A percentile compares a stretch with the other conserved stretches of the same genome.
phyloP scores from a whole-genome alignment of 2,113 vertebrate species.

The Cyanoderma ruficeps region DNA sequence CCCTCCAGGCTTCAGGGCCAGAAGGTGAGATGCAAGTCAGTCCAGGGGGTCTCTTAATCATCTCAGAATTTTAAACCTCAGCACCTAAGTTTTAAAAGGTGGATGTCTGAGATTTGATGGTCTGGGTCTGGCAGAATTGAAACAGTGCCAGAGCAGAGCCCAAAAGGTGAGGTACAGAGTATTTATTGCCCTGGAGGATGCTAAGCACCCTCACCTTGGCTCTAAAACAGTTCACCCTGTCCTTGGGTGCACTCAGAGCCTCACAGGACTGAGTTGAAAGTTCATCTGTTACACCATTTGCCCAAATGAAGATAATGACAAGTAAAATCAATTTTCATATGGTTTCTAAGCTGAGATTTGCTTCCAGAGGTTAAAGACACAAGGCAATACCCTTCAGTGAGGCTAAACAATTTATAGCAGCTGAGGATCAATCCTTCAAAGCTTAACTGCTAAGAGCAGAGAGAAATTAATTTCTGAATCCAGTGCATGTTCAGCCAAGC shows the following conservation, averaged over 20 bases:
- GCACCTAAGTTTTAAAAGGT: background rate
- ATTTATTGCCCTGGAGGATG: background rate
- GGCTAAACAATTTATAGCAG: slow-evolving; percentile 54
- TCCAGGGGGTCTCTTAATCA: background rate
- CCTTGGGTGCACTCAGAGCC: background rate
- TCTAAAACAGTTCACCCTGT: background rate
- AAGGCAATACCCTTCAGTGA: slow-evolving; percentile 14
- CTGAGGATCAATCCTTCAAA: slow-evolving; percentile 32
- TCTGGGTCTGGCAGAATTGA: background rate
- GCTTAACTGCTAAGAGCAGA: slow-evolving; percentile 31
- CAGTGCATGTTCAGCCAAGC: slow-evolving; percentile 39
- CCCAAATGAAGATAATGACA: slow-evolving; percentile 41
- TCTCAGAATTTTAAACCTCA: background rate
- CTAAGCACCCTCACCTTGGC: background rate
- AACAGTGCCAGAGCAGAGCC: background rate
- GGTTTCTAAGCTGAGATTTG: slow-evolving; percentile 38
- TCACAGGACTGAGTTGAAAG: background rate
- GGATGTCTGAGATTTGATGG: background rate
- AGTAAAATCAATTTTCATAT: slow-evolving; percentile 61
- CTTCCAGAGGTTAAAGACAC: slow-evolving; percentile 54
- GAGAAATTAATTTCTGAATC: slow-evolving; percentile 61
- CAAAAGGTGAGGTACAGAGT: background rate
- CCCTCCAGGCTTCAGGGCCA: background rate
- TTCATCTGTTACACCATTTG: background rate
- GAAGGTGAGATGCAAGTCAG: background rate